These are phyloP conservation scores for Octodon degus DNA, from an alignment of 2,113 vertebrate species.

Conservation along the genomic window DNA sequence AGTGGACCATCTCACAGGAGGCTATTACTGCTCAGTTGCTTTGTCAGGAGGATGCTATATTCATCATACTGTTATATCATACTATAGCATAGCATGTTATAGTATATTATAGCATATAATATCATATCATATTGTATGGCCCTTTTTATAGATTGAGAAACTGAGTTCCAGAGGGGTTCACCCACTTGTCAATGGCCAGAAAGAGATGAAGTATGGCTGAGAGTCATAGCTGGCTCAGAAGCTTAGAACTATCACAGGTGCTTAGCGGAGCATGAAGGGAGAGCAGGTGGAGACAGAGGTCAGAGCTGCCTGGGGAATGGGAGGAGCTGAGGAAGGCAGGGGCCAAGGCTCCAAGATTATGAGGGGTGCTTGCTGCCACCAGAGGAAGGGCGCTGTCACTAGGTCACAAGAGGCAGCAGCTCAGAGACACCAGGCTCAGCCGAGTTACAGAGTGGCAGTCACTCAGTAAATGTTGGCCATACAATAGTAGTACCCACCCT, in stretches of 20 bases:
- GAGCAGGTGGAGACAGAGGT: not conserved
- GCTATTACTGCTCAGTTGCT: not conserved
- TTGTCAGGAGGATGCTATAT: not conserved
- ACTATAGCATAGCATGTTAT: not conserved
- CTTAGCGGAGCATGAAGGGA: not conserved
- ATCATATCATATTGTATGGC: not conserved
- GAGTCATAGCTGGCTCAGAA: not conserved
- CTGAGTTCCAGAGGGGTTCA: not conserved
- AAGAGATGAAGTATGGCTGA: not conserved
- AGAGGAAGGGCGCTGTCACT: not conserved
- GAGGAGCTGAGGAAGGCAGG: not conserved
- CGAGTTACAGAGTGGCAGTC: not conserved
- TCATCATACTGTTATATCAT: not conserved
- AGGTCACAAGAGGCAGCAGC: not conserved
- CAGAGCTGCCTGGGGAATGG: not conserved
- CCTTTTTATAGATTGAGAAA: slow-evolving; percentile 15
- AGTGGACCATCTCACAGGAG: not conserved
- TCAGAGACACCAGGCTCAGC: not conserved
- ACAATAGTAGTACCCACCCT: not conserved
- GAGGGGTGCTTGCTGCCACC: not conserved
- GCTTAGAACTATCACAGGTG: not conserved
- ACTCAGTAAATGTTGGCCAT: not conserved
- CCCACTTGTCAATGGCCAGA: not conserved
- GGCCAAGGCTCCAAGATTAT: not conserved
- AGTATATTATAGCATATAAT: not conserved